Percentiles rank a stretch among this genome's conserved stretches.
These are phyloP conservation scores for Manis javanica DNA, from an alignment of 2,797 vertebrate species.

Conservation along the genomic window DNA sequence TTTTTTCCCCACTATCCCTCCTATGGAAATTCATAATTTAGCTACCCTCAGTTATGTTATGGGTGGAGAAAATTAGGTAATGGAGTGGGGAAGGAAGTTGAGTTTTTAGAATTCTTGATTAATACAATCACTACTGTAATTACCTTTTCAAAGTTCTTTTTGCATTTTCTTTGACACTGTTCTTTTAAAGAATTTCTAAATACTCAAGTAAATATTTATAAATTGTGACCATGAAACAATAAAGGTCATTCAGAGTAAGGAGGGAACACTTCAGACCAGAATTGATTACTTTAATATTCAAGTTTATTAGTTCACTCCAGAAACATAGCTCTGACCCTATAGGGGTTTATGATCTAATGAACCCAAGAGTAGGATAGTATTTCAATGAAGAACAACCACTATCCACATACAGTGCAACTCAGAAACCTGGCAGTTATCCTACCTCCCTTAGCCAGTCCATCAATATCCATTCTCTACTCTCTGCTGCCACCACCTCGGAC, in stretches of 20 bases:
- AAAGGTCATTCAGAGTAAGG: conserved; percentile 51
- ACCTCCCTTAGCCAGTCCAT: not conserved
- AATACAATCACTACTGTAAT: conserved; percentile 59
- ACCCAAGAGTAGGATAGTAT: not conserved
- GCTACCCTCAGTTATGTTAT: conserved; percentile 18
- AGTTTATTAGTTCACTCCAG: conserved; percentile 17
- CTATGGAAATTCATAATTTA: conserved; percentile 68
- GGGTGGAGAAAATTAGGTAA: no score
- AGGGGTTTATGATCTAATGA: conserved; percentile 20
- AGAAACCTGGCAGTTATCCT: not conserved
- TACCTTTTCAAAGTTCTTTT: conserved; percentile 71
- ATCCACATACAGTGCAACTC: not conserved
- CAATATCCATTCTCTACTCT: not conserved
- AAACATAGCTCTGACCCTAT: not conserved
- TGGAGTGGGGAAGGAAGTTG: not conserved
- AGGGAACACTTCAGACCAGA: conserved; percentile 24
- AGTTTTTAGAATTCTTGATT: conserved; percentile 56
- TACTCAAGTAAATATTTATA: conserved; percentile 68
- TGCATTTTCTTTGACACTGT: conserved; percentile 61
- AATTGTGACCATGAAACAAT: conserved; percentile 56
- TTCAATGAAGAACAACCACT: not conserved
- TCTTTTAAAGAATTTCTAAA: conserved; percentile 61
- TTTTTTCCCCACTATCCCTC: conserved; percentile 1
- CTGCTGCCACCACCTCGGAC: not conserved
- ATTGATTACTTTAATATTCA: conserved; percentile 65